Percentiles rank a stretch among this genome's conserved stretches.
Evolutionary conservation across 2,888 invertebrate species (phyloP).

Genomic region (Eutolmus rufibarbis): DNA sequence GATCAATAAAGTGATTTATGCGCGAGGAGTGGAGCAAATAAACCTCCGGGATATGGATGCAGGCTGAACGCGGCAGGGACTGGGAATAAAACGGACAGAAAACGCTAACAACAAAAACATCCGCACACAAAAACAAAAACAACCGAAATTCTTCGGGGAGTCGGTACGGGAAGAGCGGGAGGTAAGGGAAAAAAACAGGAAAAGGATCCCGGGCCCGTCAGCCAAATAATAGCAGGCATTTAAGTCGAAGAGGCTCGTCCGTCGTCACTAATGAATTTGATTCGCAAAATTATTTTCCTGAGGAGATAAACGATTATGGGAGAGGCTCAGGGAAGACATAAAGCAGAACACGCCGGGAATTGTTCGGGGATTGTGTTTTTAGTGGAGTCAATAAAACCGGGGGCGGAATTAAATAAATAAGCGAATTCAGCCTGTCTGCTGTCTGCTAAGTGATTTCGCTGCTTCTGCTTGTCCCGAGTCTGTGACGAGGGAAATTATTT

Average conservation of each 20-base stretch:
- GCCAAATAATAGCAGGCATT: constrained; percentile 38
- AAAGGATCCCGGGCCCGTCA: background rate
- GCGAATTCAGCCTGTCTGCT: background rate
- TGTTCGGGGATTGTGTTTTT: constrained; percentile 17
- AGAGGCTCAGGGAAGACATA: constrained; percentile 21
- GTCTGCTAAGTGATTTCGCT: background rate
- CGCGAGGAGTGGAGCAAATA: constrained; percentile 39
- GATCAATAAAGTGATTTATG: constrained; percentile 43
- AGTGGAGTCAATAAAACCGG: constrained; percentile 19
- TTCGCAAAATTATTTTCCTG: constrained; percentile 42
- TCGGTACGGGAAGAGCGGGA: background rate
- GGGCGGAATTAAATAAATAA: constrained; percentile 29
- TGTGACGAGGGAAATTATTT: background rate
- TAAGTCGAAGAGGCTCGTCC: constrained; percentile 28
- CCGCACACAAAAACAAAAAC: background rate
- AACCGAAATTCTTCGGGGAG: background rate
- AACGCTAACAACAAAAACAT: background rate
- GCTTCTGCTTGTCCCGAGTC: background rate
- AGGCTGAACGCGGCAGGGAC: background rate
- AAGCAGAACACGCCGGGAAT: constrained; percentile 27
- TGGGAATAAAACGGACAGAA: background rate
- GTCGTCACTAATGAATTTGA: constrained; percentile 45
- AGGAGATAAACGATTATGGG: constrained; percentile 45
- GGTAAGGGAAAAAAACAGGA: background rate
- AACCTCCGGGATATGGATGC: constrained; percentile 15